Conservation (phyloP, 2,797 vertebrate genomes). For the Ptychadena robeensis region DNA sequence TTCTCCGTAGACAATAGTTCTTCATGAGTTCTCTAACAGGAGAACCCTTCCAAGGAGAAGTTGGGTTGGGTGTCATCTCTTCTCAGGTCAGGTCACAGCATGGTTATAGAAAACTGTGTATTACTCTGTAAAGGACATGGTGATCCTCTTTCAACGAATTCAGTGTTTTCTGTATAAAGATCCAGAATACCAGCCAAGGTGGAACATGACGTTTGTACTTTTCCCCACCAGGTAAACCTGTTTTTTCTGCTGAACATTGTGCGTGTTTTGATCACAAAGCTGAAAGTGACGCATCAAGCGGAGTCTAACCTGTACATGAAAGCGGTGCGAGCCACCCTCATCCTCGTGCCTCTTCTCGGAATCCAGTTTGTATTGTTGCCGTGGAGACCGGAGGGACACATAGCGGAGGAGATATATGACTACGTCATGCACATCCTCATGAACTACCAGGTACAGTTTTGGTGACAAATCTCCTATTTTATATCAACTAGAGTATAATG, state of each 20-base stretch:
- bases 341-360: slow-evolving; percentile 91
- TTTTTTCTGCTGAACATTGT: slow-evolving; percentile 97
- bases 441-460: slow-evolving; percentile 89
- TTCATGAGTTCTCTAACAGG: too few relatives aligned
- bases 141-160: too few relatives aligned
- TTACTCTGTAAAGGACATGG: too few relatives aligned
- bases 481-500: too few relatives aligned
- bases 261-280: slow-evolving; percentile 94
- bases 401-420: slow-evolving; percentile 90
- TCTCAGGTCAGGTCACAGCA: too few relatives aligned
- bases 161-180: too few relatives aligned
- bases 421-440: slow-evolving; percentile 95
- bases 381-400: slow-evolving; percentile 87
- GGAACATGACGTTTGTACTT: not conserved
- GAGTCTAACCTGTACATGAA: slow-evolving; percentile 99
- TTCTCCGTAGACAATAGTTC: too few relatives aligned
- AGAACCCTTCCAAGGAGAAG: too few relatives aligned
- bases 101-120: too few relatives aligned
- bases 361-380: slow-evolving; percentile 94
- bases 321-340: slow-evolving; percentile 93
- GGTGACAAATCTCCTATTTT: not conserved
- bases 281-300: slow-evolving; percentile 94
- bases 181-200: too few relatives aligned
- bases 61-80: too few relatives aligned
- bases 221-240: slow-evolving; percentile 85